These are phyloP conservation scores for Drusus annulatus DNA, from an alignment of 1,140 invertebrate species.

Conservation along the genomic window DNA sequence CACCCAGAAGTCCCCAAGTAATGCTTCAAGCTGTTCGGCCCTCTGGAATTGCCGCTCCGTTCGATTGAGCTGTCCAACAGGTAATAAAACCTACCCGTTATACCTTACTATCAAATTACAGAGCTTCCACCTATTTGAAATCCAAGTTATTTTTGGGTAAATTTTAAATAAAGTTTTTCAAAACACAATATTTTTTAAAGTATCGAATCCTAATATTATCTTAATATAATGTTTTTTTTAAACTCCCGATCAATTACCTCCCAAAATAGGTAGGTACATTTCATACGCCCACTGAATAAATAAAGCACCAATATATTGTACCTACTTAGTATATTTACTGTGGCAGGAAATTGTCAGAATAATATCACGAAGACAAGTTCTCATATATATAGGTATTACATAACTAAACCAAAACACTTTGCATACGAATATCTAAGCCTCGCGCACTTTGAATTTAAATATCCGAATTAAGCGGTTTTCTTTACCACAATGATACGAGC, in stretches of 20 bases:
- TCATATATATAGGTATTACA: background rate
- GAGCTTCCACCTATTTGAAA: background rate
- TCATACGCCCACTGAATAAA: too few species aligned
- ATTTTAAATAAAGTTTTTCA: too few species aligned
- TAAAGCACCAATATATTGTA: too few species aligned
- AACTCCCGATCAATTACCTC: too few species aligned
- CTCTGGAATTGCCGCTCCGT: conserved; percentile 57
- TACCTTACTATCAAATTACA: background rate
- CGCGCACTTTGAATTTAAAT: background rate
- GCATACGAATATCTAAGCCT: too few species aligned
- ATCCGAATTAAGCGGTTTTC: background rate
- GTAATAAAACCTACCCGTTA: conserved; percentile 51
- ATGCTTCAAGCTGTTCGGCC: conserved; percentile 59
- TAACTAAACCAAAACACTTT: conserved; percentile 13
- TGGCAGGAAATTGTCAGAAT: too few species aligned
- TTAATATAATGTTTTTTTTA: too few species aligned
- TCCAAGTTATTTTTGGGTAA: too few species aligned
- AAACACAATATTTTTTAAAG: too few species aligned
- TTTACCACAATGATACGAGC: background rate
- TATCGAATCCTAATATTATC: too few species aligned
- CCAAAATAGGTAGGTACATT: too few species aligned
- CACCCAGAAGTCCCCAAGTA: conserved; percentile 55
- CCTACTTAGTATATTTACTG: too few species aligned
- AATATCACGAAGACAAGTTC: background rate
- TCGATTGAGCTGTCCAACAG: conserved; percentile 60